Evolutionary conservation across 2,888 invertebrate genomes (phyloP), one percentile per base, ranked within the genome.

Genomic region (Campopleginae sp.): DNA sequence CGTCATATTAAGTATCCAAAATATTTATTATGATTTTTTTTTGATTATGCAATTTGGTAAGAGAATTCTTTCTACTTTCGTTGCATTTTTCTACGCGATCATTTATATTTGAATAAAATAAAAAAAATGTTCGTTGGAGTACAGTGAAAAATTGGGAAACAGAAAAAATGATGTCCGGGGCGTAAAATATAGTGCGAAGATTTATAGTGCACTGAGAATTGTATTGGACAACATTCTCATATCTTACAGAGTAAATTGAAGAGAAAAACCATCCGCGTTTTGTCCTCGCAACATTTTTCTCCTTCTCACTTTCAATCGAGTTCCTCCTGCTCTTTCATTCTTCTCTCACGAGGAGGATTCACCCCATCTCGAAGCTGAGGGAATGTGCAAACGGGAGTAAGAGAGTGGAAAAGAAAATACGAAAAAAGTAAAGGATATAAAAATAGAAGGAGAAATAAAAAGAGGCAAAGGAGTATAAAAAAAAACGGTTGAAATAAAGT

Each of bases 171-270:
- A 38, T 66, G n/a, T 44, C 19, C 8, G 5, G 23, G 10, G 17
- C 23, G 23, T 23, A 4, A 4, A 42, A 66, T 2, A 23, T 23
- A 33, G 48, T 70, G 23, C 54, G 12, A 19, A 38, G 33, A 80
- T 44, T 7, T 54, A 71, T 44, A 58, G 27, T 5, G 54, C 58
- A 71, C 61, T 14, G 38, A 61, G 51, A 7, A 58, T 71, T 66
- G 70, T 77, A 80, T 80, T 80, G 63, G 70, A 71, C 63, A 48
- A 65, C 65, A 76, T 65, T 27, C 46, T 71, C 76, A 63, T 80
- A 66, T 58, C 66, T 77, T 48, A 72, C 66, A 42, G 58, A 58
- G 58, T 65, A 76, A 70, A 84, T 76, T 75, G 33, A 42, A 65
- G 17, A 71, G 51, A 63, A 58, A 61, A 8, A 46, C n/a, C 19